phyloP scores from a whole-genome alignment of 2,113 vertebrate species.

The Anoura caudifer region DNA sequence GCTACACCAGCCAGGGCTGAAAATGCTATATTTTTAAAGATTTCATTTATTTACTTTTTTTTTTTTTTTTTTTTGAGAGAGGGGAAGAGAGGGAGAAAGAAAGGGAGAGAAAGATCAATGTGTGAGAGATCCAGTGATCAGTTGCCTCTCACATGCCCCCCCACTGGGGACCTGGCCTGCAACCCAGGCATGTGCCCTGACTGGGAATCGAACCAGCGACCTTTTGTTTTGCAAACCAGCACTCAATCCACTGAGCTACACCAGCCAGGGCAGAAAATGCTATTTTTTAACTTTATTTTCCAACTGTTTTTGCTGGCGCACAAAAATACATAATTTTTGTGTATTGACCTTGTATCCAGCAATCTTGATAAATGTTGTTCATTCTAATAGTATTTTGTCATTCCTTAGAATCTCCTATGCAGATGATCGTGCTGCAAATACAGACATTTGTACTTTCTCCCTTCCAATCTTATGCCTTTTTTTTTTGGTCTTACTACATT shows the following conservation, averaged over 20 bases:
- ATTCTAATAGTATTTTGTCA: background rate
- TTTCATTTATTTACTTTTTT: no score
- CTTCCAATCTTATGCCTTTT: background rate
- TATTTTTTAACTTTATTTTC: conserved; percentile 10
- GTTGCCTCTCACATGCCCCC: no score
- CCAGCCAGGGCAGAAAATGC: background rate
- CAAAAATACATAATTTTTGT: background rate
- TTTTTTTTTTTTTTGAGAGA: no score
- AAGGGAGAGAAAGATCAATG: no score
- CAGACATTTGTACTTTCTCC: background rate
- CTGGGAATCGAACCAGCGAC: no score
- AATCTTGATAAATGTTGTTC: background rate
- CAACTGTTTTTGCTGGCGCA: background rate
- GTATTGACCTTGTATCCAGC: background rate
- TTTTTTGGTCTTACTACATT: background rate
- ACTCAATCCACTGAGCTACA: no score
- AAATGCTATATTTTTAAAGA: background rate
- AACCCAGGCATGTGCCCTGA: no score
- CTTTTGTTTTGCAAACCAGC: no score
- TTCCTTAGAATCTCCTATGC: background rate
- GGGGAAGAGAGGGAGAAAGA: no score
- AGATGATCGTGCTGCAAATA: background rate
- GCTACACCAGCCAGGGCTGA: no score
- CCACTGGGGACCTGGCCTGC: no score
- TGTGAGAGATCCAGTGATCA: no score